phyloP scores from a whole-genome alignment of 2,113 vertebrate genomes.

The Entelurus aequoreus region DNA sequence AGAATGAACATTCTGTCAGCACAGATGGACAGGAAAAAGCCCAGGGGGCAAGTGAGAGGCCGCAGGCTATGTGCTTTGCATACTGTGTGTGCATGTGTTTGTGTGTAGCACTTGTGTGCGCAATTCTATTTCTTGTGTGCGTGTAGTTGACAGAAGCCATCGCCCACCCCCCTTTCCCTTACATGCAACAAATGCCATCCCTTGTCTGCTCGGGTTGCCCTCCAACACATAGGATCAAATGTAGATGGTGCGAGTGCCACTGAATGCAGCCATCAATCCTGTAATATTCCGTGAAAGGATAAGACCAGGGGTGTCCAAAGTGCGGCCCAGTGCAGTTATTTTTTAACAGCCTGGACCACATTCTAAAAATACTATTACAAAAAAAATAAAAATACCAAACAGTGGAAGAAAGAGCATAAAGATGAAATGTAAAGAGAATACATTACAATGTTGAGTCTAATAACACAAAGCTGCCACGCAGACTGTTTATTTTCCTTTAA shows the following conservation, averaged over 20 bases:
- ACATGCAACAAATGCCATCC: conserved; percentile 61
- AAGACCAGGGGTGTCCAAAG: not conserved
- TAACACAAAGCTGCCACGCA: too few species aligned
- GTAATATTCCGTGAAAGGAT: not conserved
- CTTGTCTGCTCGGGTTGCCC: conserved; percentile 50
- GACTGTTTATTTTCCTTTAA: too few species aligned
- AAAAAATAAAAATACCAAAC: too few species aligned
- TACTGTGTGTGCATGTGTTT: conserved; percentile 24
- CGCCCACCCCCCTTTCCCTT: conserved; percentile 26
- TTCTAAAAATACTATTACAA: too few species aligned
- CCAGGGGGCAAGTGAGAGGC: conserved; percentile 53
- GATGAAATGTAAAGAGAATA: too few species aligned
- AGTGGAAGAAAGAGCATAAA: too few species aligned
- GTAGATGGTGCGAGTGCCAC: conserved; percentile 3
- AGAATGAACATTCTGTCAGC: conserved; percentile 69
- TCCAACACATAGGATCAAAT: conserved; percentile 53
- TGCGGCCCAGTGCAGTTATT: too few species aligned
- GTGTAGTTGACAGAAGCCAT: conserved; percentile 41
- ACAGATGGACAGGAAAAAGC: conserved; percentile 70
- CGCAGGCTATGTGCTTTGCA: conserved; percentile 54
- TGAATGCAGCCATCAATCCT: conserved; percentile 10
- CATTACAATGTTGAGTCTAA: too few species aligned
- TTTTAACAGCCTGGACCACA: too few species aligned
- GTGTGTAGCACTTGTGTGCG: conserved; percentile 25
- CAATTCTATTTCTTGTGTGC: conserved; percentile 14